phyloP scores from a whole-genome alignment of 2,888 invertebrate species.

The Hirtodrosophila alboralis region DNA sequence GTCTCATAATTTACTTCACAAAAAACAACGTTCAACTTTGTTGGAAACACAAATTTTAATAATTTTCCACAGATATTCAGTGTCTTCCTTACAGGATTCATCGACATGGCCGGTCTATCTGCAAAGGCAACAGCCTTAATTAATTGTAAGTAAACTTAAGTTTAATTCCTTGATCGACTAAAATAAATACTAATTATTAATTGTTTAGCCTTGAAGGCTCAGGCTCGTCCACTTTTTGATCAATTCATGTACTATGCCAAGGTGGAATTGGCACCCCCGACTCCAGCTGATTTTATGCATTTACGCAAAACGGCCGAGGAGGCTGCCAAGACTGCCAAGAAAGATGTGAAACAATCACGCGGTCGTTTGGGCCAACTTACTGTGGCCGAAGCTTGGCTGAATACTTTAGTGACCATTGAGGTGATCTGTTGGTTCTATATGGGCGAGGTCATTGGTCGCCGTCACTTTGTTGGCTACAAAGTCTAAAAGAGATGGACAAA shows the following conservation, averaged over 20 bases:
- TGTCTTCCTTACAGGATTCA: no score
- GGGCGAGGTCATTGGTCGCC: conserved; percentile 70
- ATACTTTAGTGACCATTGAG: conserved; percentile 59
- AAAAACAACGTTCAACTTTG: conserved; percentile 18
- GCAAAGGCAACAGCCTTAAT: conserved; percentile 32
- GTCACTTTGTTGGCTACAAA: conserved; percentile 67
- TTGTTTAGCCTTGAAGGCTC: conserved; percentile 31
- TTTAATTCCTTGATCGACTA: not conserved
- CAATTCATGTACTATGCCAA: conserved; percentile 68
- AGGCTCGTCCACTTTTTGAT: conserved; percentile 54
- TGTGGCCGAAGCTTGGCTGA: conserved; percentile 54
- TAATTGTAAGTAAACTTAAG: conserved; percentile 45
- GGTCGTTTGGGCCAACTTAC: conserved; percentile 39
- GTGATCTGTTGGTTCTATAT: conserved; percentile 66
- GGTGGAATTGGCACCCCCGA: conserved; percentile 57
- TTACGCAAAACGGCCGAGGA: conserved; percentile 32
- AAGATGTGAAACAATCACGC: conserved; percentile 21
- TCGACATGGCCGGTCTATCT: conserved; percentile 42
- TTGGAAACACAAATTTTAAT: conserved; percentile 1
- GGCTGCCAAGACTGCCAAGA: conserved; percentile 44
- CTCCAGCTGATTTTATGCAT: conserved; percentile 54
- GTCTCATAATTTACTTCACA: not conserved
- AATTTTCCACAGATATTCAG: not conserved
- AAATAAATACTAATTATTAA: not conserved
- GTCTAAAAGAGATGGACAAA: conserved; percentile 44